phyloP scores from a whole-genome alignment of 2,113 vertebrate genomes.

The Psilopogon haemacephalus region DNA sequence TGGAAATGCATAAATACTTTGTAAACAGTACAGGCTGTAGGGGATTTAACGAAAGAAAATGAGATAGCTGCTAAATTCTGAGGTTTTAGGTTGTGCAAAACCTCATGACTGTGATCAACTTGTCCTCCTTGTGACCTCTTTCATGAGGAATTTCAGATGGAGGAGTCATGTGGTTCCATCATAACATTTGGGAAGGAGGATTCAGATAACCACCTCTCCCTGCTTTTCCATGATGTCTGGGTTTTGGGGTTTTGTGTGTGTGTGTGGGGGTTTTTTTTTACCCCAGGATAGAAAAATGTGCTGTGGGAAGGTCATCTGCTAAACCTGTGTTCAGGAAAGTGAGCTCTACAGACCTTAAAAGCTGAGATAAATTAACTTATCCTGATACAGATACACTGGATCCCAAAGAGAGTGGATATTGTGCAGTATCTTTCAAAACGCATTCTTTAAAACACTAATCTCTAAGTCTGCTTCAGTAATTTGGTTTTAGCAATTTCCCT shows the following conservation, averaged over 20 bases:
- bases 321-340: not conserved
- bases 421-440: not conserved
- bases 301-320: not conserved
- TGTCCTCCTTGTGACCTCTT: not conserved
- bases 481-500: not conserved
- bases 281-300: not conserved
- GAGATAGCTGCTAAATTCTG: not conserved
- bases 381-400: not conserved
- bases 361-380: not conserved
- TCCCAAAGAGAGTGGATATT: not conserved
- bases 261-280: not conserved
- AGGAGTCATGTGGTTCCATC: not conserved
- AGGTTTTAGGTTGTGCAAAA: not conserved
- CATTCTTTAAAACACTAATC: not conserved
- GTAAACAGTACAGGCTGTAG: not conserved
- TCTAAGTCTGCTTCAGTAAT: not conserved
- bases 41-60: not conserved
- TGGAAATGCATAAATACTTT: not conserved
- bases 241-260: no score
- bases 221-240: rapidly evolving
- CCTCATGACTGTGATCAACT: not conserved
- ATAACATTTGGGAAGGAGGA: not conserved
- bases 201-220: not conserved
- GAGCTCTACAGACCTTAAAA: not conserved
- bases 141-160: not conserved